Evolutionary conservation across 2,113 vertebrate species (phyloP).

Genomic region (Copsychus sechellarum): DNA sequence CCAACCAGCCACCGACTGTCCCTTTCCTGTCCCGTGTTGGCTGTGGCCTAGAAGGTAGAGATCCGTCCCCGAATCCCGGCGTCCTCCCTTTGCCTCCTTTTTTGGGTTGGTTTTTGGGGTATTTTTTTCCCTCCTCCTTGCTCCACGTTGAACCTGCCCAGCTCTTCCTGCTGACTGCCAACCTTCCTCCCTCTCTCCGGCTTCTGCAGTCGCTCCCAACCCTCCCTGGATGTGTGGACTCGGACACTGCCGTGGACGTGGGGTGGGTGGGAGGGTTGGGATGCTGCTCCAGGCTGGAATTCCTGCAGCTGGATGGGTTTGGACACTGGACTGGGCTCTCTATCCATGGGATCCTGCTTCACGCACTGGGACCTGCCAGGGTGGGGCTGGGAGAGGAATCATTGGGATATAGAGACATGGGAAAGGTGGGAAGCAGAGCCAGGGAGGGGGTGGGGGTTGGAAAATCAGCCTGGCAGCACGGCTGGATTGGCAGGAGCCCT

Average conservation of each 20-base stretch:
- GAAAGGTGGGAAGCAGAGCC: not conserved
- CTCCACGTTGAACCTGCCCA: not conserved
- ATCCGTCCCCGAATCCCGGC: not conserved
- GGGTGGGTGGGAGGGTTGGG: not conserved
- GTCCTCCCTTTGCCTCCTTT: not conserved
- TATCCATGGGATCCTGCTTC: not conserved
- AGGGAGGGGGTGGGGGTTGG: not conserved
- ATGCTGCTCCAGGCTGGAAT: not conserved
- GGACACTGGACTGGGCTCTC: not conserved
- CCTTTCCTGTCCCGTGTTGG: not conserved
- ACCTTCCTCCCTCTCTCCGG: conserved; percentile 21
- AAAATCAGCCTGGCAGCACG: not conserved
- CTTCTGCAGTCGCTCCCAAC: not conserved
- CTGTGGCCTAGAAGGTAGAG: conserved; percentile 56
- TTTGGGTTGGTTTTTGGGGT: not conserved
- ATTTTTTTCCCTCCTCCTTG: not conserved
- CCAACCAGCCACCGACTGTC: not conserved
- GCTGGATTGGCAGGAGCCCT: not conserved
- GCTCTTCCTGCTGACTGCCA: conserved; percentile 2
- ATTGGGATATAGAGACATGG: not conserved
- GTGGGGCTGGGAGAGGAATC: not conserved
- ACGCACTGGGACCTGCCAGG: fast-evolving
- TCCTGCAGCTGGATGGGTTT: not conserved
- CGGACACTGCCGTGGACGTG: not conserved
- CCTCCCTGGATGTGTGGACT: conserved; percentile 11